Conservation (phyloP, 2,888 invertebrate genomes). For the Petrolisthes manimaculis region DNA sequence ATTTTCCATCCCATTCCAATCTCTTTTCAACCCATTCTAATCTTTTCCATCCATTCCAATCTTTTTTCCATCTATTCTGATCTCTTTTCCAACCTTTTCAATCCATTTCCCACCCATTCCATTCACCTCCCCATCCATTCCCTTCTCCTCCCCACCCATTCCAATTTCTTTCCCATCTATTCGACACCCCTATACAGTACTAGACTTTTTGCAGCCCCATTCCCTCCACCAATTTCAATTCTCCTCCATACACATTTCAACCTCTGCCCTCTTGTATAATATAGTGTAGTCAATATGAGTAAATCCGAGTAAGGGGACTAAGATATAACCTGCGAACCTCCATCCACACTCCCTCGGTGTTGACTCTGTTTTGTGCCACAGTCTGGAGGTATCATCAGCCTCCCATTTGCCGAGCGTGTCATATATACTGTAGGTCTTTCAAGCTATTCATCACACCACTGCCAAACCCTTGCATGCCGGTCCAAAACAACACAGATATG, state of each 20-base stretch:
- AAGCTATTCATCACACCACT: too few species aligned
- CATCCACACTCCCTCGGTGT: too few species aligned
- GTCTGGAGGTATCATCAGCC: too few species aligned
- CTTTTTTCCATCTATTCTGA: neutral
- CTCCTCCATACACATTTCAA: neutral
- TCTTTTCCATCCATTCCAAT: neutral
- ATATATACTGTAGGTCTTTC: too few species aligned
- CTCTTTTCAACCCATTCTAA: neutral
- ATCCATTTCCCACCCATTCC: neutral
- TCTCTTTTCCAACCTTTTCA: neutral
- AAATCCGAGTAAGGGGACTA: too few species aligned
- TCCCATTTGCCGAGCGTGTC: too few species aligned
- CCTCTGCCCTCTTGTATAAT: neutral
- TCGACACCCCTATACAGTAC: neutral
- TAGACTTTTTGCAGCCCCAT: neutral
- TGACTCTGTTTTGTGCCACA: too few species aligned
- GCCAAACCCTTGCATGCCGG: too few species aligned
- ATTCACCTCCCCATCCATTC: neutral
- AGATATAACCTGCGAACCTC: too few species aligned
- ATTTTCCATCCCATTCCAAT: neutral
- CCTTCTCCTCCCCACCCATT: neutral
- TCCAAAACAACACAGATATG: too few species aligned
- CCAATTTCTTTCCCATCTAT: neutral
- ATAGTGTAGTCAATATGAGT: neutral
- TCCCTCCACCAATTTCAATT: neutral